These are phyloP conservation scores for Sylvicapra grimmia DNA, from an alignment of 2,113 vertebrate genomes.

Conservation along the genomic window DNA sequence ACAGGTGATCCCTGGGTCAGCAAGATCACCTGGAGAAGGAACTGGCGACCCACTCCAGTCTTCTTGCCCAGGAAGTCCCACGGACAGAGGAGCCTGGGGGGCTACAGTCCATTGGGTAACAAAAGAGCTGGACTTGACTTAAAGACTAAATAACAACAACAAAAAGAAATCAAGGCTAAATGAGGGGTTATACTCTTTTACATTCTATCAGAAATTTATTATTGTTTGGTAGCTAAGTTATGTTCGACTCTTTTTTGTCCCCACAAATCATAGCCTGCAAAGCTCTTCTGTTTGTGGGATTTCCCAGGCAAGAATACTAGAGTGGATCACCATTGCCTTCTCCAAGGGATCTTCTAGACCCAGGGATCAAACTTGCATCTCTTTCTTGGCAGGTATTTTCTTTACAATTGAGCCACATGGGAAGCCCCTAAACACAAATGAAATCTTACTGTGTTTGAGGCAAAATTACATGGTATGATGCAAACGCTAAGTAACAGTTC, in stretches of 20 bases:
- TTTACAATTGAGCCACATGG: neutral
- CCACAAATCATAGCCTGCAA: neutral
- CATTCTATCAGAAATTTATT: neutral
- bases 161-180: neutral
- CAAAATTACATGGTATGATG: neutral
- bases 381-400: neutral
- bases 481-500: neutral
- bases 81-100: accelerated
- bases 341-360: neutral
- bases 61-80: neutral
- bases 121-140: neutral
- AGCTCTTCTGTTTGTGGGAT: neutral
- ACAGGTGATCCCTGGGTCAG: neutral
- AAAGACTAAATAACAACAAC: neutral
- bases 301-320: neutral
- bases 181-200: neutral
- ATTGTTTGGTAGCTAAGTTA: neutral
- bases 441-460: neutral
- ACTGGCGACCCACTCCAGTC: neutral
- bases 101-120: neutral
- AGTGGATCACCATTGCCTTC: neutral
- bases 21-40: neutral
- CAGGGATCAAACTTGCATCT: neutral
- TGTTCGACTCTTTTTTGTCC: neutral
- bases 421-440: neutral